Evolutionary conservation across 2,888 invertebrate species (phyloP), one percentile per base, ranked within the genome.

Genomic region (Eupithecia vulgata): DNA sequence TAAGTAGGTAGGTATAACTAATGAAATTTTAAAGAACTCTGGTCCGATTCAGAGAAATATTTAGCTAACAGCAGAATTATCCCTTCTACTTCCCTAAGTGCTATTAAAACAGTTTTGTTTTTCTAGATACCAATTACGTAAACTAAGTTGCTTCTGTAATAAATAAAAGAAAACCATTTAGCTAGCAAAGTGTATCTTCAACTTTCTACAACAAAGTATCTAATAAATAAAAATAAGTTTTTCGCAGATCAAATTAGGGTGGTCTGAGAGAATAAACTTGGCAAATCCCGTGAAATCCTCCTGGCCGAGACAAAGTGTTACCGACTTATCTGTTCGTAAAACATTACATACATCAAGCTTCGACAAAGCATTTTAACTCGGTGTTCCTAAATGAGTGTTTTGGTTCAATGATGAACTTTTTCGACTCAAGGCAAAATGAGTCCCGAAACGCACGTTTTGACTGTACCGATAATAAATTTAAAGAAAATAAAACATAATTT

Each of bases 221-320:
- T 65, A 13, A 25, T 65, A 65, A 42, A 65, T 25, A 70, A 73
- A 73, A 45, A 70, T 25, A 71, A 34, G 65, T 65, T 70, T 73
- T 77, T 73, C 73, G 72, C 72, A 67, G 70, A 73, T 72, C 68
- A 71, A 74, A 69, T 74, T 69, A 67, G 74, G 59, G 40, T 57
- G 74, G 52, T 78, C 73, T 62, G 68, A 70, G 59, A 52, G 72
- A 74, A 78, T 68, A 68, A 76, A 75, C 66, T 72, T 65, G n/a
- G 68, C 67, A 71, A 70, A 77, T 78, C 73, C 72, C 74, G 76
- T 65, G 66, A 77, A 77, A 76, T 74, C 73, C 74, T 69, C 61
- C 74, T 72, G 76, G 70, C 73, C 74, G 42, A 42, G 68, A 70
- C 74, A 76, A 5, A 75, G 73, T 70, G 21, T 7, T 13, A 40